These are phyloP conservation scores for Eueremaeus valkanovi DNA, from an alignment of 2,888 invertebrate genomes.

Conservation along the genomic window DNA sequence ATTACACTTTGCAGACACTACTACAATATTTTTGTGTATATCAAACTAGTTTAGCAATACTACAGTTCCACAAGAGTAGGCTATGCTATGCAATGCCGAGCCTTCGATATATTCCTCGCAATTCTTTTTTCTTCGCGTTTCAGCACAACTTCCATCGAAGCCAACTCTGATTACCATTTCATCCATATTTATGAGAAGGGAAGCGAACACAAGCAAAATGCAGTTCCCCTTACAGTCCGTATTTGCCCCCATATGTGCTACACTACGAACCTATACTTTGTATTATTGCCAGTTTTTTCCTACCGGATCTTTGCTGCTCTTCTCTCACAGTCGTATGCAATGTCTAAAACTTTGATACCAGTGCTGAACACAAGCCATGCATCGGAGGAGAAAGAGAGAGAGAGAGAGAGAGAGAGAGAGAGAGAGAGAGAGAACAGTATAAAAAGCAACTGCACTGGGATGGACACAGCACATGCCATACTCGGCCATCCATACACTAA, in stretches of 20 bases:
- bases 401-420: neutral
- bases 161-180: slow-evolving; percentile 35
- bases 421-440: neutral
- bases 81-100: slow-evolving; percentile 1
- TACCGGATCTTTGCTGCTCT: slow-evolving; percentile 34
- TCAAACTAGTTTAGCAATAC: slow-evolving; percentile 9
- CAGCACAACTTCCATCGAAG: neutral
- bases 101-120: slow-evolving; percentile 20
- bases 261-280: slow-evolving; percentile 22
- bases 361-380: slow-evolving; percentile 31
- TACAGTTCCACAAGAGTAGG: neutral
- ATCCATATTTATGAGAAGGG: slow-evolving; percentile 35
- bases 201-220: slow-evolving; percentile 34
- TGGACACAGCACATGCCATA: slow-evolving; percentile 31
- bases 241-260: slow-evolving; percentile 11
- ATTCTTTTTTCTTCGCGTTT: slow-evolving; percentile 27
- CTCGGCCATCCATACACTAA: slow-evolving; percentile 30
- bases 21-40: slow-evolving; percentile 27
- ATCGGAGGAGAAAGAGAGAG: neutral
- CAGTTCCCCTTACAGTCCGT: slow-evolving; percentile 26
- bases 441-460: slow-evolving; percentile 5
- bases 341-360: slow-evolving; percentile 15
- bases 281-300: slow-evolving; percentile 27
- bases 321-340: slow-evolving; percentile 22
- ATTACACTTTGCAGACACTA: neutral